Conservation (phyloP, 2,797 vertebrate species). For the Falco biarmicus region DNA sequence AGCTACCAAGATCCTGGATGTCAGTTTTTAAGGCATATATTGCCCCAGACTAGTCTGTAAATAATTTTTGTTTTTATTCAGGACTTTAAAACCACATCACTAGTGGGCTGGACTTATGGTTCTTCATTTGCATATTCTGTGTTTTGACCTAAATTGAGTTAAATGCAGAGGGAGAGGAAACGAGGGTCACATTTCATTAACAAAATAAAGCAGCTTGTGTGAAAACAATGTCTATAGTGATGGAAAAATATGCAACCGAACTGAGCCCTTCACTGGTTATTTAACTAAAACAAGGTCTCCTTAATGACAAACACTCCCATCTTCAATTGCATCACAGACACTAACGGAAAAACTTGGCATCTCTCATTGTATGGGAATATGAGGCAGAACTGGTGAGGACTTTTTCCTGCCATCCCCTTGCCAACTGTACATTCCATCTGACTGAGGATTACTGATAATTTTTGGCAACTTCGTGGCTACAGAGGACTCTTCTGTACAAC, state of each 20-base stretch:
- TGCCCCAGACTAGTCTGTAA: conserved; percentile 52
- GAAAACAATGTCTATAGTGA: conserved; percentile 18
- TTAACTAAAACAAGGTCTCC: conserved; percentile 65
- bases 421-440: conserved; percentile 76
- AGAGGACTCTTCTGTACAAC: conserved; percentile 69
- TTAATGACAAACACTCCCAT: conserved; percentile 69
- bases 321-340: conserved; percentile 57
- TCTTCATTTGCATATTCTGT: conserved; percentile 62
- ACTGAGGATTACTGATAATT: conserved; percentile 75
- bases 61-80: conserved; percentile 57
- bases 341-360: conserved; percentile 56
- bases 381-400: conserved; percentile 59
- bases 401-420: conserved; percentile 63
- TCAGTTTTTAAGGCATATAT: conserved; percentile 39
- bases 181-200: conserved; percentile 42
- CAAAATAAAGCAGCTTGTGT: conserved; percentile 57
- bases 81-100: conserved; percentile 57
- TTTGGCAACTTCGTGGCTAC: conserved; percentile 69
- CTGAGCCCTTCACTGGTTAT: conserved; percentile 33
- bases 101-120: conserved; percentile 42
- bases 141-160: conserved; percentile 52
- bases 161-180: conserved; percentile 36
- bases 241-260: conserved; percentile 28
- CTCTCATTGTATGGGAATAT: conserved; percentile 60
- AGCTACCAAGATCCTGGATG: conserved; percentile 23